These are phyloP conservation scores for Araneus ventricosus DNA, from an alignment of 1,140 invertebrate species.

Conservation along the genomic window DNA sequence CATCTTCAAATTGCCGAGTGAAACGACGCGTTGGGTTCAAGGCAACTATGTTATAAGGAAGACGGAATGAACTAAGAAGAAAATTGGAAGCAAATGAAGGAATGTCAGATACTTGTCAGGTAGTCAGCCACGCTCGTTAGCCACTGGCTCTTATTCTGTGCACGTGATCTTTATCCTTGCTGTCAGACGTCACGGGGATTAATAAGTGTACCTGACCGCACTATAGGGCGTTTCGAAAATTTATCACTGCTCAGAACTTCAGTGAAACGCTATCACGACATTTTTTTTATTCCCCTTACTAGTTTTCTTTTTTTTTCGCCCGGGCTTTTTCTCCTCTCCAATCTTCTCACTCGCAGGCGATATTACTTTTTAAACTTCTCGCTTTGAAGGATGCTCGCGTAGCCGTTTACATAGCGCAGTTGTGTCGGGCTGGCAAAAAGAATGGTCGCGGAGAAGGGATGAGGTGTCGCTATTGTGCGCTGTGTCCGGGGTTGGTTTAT, in stretches of 20 bases:
- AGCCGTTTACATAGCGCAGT: not conserved
- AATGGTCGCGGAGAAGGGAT: not conserved
- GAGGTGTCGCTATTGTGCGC: not conserved
- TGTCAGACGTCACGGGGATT: constrained; percentile 69
- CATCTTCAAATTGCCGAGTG: not conserved
- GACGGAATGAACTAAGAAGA: constrained; percentile 18
- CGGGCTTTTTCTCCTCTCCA: not conserved
- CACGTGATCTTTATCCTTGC: constrained; percentile 68
- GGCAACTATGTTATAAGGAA: not conserved
- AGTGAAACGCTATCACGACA: constrained; percentile 52
- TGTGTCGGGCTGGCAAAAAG: not conserved
- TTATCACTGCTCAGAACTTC: constrained; percentile 52
- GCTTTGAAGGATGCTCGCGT: not conserved
- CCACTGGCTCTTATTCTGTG: constrained; percentile 40
- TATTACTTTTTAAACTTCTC: constrained; percentile 31
- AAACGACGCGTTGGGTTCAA: not conserved
- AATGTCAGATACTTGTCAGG: constrained; percentile 55
- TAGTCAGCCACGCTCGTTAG: constrained; percentile 69
- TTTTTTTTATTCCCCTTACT: constrained; percentile 16
- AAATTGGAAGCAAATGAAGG: constrained; percentile 10
- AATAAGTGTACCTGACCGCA: constrained; percentile 65
- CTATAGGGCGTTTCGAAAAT: constrained; percentile 36
- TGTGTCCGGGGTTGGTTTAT: not conserved
- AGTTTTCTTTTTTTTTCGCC: not conserved
- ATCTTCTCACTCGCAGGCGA: not conserved